Percentiles rank a stretch among this genome's conserved stretches.
phyloP scores from a whole-genome alignment of 2,888 invertebrate species.

The Drosophila niveifrons region DNA sequence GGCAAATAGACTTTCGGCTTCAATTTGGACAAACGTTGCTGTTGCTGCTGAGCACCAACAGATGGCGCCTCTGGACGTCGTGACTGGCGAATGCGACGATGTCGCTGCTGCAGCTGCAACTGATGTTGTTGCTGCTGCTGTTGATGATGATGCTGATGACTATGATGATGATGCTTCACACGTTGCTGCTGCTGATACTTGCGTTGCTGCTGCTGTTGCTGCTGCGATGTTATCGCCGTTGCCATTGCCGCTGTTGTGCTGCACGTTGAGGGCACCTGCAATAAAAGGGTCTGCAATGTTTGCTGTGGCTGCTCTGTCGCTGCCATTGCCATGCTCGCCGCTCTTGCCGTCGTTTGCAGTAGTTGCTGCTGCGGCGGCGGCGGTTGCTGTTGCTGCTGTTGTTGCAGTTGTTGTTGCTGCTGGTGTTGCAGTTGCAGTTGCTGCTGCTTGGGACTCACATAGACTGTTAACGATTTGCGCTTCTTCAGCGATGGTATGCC shows the following conservation, averaged over 20 bases:
- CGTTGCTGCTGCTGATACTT: slow-evolving; percentile 47
- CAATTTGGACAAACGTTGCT: slow-evolving; percentile 45
- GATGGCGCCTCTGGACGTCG: slow-evolving; percentile 31
- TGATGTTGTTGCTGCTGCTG: slow-evolving; percentile 40
- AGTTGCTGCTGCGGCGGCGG: slow-evolving; percentile 33
- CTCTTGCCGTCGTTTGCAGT: slow-evolving; percentile 41
- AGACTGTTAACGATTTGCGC: slow-evolving; percentile 84
- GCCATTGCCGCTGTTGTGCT: slow-evolving; percentile 36
- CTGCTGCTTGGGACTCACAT: slow-evolving; percentile 83
- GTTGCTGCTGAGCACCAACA: neutral
- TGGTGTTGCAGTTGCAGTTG: slow-evolving; percentile 60
- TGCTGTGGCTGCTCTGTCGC: slow-evolving; percentile 51
- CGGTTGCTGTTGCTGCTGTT: slow-evolving; percentile 47
- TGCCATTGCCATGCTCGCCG: slow-evolving; percentile 21
- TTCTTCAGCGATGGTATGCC: slow-evolving; percentile 84
- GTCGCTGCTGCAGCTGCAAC: slow-evolving; percentile 39
- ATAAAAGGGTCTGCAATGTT: slow-evolving; percentile 61
- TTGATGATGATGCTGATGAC: slow-evolving; percentile 47
- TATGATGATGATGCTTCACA: slow-evolving; percentile 48
- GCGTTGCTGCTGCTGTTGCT: slow-evolving; percentile 42
- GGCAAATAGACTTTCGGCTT: slow-evolving; percentile 65
- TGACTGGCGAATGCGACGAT: slow-evolving; percentile 51
- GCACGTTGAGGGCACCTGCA: slow-evolving; percentile 59
- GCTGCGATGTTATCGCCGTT: slow-evolving; percentile 28
- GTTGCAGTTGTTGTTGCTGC: slow-evolving; percentile 45